Evolutionary conservation across 2,113 vertebrate genomes (phyloP).

Genomic region (Morone saxatilis): DNA sequence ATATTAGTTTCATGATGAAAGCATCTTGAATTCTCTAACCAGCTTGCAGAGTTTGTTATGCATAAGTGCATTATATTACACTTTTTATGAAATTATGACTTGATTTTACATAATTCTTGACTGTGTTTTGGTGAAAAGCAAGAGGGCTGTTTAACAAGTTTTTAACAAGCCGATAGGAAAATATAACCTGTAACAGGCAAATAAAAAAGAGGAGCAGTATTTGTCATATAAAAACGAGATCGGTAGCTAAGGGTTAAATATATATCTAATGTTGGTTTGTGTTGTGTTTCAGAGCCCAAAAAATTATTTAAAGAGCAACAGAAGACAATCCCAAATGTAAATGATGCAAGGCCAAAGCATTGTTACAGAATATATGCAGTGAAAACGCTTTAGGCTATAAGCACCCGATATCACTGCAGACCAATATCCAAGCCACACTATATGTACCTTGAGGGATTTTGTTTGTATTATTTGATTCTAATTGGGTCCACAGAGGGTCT

Average conservation of each 20-base stretch:
- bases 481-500: constrained; percentile 74
- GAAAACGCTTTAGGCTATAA: constrained; percentile 41
- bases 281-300: not conserved
- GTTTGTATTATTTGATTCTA: constrained; percentile 74
- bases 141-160: not conserved
- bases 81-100: not conserved
- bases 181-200: not conserved
- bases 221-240: not conserved
- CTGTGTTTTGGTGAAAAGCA: not conserved
- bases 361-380: constrained; percentile 33
- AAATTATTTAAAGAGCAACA: not conserved
- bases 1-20: not conserved
- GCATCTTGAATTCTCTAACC: not conserved
- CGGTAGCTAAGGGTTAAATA: not conserved
- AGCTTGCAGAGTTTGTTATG: not conserved
- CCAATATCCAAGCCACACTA: constrained; percentile 55
- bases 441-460: constrained; percentile 64
- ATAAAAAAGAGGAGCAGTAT: not conserved
- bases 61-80: not conserved
- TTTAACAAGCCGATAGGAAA: not conserved
- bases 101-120: not conserved
- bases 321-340: constrained; percentile 11
- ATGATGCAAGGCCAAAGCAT: constrained; percentile 38
- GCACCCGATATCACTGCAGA: constrained; percentile 45
- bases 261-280: not conserved